Base-by-base conservation (phyloP, 2,113 vertebrate species). In the Oryzias woworae region DNA sequence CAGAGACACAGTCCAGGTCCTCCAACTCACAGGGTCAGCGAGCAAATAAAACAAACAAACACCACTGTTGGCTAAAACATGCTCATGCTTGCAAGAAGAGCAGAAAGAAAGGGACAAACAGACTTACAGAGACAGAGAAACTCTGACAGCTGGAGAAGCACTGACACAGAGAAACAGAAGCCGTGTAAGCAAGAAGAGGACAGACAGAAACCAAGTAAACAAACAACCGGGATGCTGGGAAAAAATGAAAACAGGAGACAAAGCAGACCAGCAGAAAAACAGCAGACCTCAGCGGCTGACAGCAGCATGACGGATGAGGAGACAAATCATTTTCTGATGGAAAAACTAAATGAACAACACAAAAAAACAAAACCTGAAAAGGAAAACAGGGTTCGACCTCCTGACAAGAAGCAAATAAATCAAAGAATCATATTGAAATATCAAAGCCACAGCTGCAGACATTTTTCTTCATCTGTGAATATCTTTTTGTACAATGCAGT, bases 81-180 rank as follows among this genome's bases (percentile, higher is more conserved):
- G 75, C 81, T 66, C 55, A 31, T 80, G 73, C 71, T 69, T 64
- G 65, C 59, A 0, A 54, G 47, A 24, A 66, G 6, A 46, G 8
- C 65, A 22, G 43, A 26, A 61, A 70, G 63, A 64, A 42, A 77
- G 66, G 67, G 45, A 79, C 69, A 80, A 73, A 77, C 66, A 24
- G 66, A 87, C 88, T 89, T 88, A 88, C 87, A 90, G 87, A 89
- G 47, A 90, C 70, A 87, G 88, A 84, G 78, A 88, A 85, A 88
- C 82, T 87, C 85, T 90, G 88, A 89, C 88, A 90, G 87, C 88
- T 80, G 70, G 87, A 85, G 76, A 89, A 83, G 87, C 88, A 90
- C 88, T 90, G 81, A 83, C 62, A 64, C 64, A 60, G 58, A 87
- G 77, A 84, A 87, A 74, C 69, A 81, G 58, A 75, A 80, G 75